Evolutionary conservation across 2,888 invertebrate genomes (phyloP).

Genomic region (Clunio marinus): DNA sequence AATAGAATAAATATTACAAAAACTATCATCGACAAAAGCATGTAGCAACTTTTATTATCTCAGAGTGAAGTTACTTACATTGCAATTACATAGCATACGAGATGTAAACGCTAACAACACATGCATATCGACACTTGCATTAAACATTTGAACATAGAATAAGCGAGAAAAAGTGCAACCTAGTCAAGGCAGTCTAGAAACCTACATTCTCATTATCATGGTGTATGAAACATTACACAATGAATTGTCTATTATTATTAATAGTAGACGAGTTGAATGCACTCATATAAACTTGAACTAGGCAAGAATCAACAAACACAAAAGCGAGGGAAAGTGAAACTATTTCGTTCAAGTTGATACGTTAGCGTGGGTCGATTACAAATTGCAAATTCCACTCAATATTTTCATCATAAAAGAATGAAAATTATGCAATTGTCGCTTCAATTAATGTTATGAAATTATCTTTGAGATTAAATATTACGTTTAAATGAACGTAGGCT

Average conservation of each 20-base stretch:
- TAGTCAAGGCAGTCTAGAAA: constrained; percentile 11
- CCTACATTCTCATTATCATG: constrained; percentile 11
- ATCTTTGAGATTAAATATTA: no score
- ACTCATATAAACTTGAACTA: constrained; percentile 35
- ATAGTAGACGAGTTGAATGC: constrained; percentile 26
- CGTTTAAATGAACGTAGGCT: no score
- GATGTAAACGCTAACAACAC: not conserved
- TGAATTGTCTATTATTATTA: constrained; percentile 28
- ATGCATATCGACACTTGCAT: not conserved
- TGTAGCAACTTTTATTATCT: not conserved
- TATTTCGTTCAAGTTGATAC: no score
- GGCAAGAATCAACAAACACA: no score
- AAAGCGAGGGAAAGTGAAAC: constrained; percentile 34
- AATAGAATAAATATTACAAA: not conserved
- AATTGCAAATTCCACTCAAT: no score
- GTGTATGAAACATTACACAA: constrained; percentile 9
- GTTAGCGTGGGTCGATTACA: no score
- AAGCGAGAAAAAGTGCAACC: not conserved
- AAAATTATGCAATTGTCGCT: no score
- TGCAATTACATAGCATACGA: not conserved
- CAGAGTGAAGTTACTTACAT: not conserved
- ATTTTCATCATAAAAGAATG: no score
- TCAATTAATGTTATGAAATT: no score
- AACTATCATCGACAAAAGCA: not conserved
- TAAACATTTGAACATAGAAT: not conserved